Base-by-base conservation (phyloP, 2,888 invertebrate genomes). In the Sycophila texana region DNA sequence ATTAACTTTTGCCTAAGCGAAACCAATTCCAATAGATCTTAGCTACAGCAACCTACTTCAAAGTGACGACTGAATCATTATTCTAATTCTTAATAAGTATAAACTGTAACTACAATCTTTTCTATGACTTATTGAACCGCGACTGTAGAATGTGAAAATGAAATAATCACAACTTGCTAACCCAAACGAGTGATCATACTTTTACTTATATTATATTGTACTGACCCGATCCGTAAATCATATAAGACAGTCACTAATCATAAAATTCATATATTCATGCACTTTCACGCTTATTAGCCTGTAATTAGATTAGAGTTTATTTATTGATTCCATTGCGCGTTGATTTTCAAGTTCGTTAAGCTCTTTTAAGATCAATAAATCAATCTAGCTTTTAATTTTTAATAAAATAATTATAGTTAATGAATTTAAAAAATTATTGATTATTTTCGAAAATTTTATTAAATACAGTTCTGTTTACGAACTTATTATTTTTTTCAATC, bases 61-160 rank as follows among this genome's bases (percentile, higher is more conserved):
- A 63, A 51, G 26, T 16, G 55, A 47, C 26, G 55, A 63, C 1
- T 30, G 18, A 22, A 30, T 47, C 22, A 4, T 75, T n/a, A n/a
- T 74, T 75, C 39, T 18, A 67, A 26, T 47, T 55, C 26, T 5
- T 2, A 30, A 13, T 63, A 70, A 55, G 70, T 60, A 65, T 13
- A 47, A 65, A 20, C 65, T 20, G 4, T 22, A 66, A 73, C 26
- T 16, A 18, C 60, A 77, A 73, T 77, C 72, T 77, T 18, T 20
- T 49, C 72, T 72, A 77, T 77, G 72, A 77, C 73, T 67, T 67
- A 12, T 20, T 77, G 77, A 77, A 60, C 77, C 26, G 51, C 60
- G 20, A 57, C 20, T 20, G 57, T 57, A 57, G 20, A 20, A n/a
- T n/a, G 57, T n/a, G 57, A 20, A n/a, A 20, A 12, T 20, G 57